A percentile compares a stretch with the other conserved stretches of the same genome.
These are phyloP conservation scores for Penaeus japonicus DNA, from an alignment of 1,140 invertebrate genomes.

Conservation along the genomic window DNA sequence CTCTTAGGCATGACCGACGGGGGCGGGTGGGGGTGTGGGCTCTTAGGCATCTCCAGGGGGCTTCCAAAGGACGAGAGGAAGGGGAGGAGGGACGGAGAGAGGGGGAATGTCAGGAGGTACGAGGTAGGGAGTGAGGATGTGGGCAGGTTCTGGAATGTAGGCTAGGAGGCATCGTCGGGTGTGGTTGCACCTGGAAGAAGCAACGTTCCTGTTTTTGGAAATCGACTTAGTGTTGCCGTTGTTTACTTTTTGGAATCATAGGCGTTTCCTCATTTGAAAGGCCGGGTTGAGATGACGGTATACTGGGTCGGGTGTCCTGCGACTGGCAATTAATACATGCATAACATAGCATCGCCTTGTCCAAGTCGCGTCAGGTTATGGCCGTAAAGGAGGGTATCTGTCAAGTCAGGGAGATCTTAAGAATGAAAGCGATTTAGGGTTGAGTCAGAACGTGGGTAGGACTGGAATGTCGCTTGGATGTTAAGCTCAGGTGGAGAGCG, in stretches of 20 bases:
- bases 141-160: not conserved
- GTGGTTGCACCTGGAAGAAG: slow-evolving; percentile 17
- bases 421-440: slow-evolving; percentile 14
- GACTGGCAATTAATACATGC: too few species aligned
- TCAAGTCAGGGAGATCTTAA: not conserved
- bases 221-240: not conserved
- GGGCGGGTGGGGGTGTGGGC: too few species aligned
- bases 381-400: too few species aligned
- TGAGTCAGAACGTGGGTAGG: not conserved
- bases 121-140: not conserved
- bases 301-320: too few species aligned
- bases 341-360: too few species aligned
- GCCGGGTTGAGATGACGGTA: not conserved
- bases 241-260: not conserved
- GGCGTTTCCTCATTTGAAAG: too few species aligned
- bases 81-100: not conserved
- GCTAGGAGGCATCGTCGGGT: slow-evolving; percentile 22
- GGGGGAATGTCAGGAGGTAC: not conserved
- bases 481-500: not conserved
- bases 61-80: not conserved
- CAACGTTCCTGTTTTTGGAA: not conserved
- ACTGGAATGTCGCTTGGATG: slow-evolving; percentile 14
- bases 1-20: not conserved
- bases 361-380: too few species aligned
- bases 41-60: not conserved